Evolutionary conservation across 2,797 vertebrate species (phyloP), one percentile per base, ranked within the genome.

Genomic region (Calcarius lapponicus): DNA sequence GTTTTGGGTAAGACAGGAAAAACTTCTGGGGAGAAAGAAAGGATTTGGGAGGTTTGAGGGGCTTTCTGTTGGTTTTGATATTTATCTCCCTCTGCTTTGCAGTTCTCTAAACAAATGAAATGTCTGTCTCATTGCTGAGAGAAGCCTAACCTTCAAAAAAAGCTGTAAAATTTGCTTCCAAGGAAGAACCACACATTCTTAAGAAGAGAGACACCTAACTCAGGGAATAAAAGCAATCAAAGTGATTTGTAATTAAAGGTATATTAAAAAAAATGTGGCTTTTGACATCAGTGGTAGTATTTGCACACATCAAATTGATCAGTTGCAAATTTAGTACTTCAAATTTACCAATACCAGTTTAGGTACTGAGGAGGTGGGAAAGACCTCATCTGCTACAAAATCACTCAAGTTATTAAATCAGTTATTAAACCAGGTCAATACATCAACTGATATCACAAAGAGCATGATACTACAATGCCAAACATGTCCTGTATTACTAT

Each of bases 21-120:
- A 93, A 12, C 0, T 45, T 61, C 1, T 5, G 4, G 1, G 29
- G 1, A 6, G 4, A 40, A 38, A 25, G 10, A 54, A 78, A 56
- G 20, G 17, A 86, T n/a, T 1, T 65, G 20, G 32, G 19, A 89
- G 7, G 1, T 54, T 72, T 82, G 31, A 78, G 12, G 17, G 13
- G 12, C 28, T 60, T 83, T 70, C 32, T 76, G 3, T 21, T 70
- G 8, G 8, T 75, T 89, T 62, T 67, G n/a, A 38, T 62, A 25
- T 76, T 60, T 83, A 45, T 74, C 24, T 84, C 29, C 11, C 29
- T 50, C 22, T 67, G 53, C 53, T 84, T 78, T 65, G 15, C 38
- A 71, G 28, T 32, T 76, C 43, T 62, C 26, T 26, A 28, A 83
- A 72, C 5, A 70, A 18, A 17, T 31, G 16, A 75, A 85, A 82